A percentile compares a stretch with the other conserved stretches of the same genome.
phyloP scores from a whole-genome alignment of 2,888 invertebrate species.

The Phalangium opilio region DNA sequence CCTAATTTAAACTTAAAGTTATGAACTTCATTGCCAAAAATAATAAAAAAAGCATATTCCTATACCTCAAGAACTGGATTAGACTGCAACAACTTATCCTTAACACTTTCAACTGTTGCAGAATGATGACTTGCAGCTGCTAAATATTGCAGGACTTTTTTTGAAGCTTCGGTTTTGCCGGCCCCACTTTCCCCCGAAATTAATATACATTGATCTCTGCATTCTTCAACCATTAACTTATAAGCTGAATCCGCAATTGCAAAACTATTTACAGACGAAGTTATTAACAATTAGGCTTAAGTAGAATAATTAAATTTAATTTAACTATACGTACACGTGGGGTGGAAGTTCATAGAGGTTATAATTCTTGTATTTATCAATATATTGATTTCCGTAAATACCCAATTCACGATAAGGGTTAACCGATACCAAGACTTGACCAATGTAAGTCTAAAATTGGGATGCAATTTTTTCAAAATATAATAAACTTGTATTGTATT shows the following conservation, averaged over 20 bases:
- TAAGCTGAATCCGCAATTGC: slow-evolving; percentile 77
- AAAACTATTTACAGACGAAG: slow-evolving; percentile 42
- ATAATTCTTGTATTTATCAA: slow-evolving; percentile 62
- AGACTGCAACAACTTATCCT: slow-evolving; percentile 65
- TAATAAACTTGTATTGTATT: too few relatives aligned
- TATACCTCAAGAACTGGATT: slow-evolving; percentile 65
- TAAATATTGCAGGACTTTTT: slow-evolving; percentile 75
- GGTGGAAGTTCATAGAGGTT: slow-evolving; percentile 73
- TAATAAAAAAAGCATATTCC: too few relatives aligned
- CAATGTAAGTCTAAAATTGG: slow-evolving; percentile 91
- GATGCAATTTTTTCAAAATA: too few relatives aligned
- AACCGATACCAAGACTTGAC: slow-evolving; percentile 83
- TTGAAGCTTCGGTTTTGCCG: slow-evolving; percentile 85
- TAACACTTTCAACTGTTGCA: slow-evolving; percentile 54
- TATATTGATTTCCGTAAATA: slow-evolving; percentile 58
- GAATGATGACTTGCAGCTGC: slow-evolving; percentile 63
- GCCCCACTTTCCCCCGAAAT: slow-evolving; percentile 88
- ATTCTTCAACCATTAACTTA: slow-evolving; percentile 65
- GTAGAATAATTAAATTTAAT: too few relatives aligned
- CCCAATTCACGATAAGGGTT: slow-evolving; percentile 83
- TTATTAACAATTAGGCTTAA: background rate
- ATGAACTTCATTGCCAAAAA: too few relatives aligned
- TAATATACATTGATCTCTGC: slow-evolving; percentile 73
- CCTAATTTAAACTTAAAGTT: too few relatives aligned
- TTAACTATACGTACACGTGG: slow-evolving; percentile 78